These are phyloP conservation scores for Diplodus sargus DNA, from an alignment of 2,797 vertebrate genomes.

Conservation along the genomic window DNA sequence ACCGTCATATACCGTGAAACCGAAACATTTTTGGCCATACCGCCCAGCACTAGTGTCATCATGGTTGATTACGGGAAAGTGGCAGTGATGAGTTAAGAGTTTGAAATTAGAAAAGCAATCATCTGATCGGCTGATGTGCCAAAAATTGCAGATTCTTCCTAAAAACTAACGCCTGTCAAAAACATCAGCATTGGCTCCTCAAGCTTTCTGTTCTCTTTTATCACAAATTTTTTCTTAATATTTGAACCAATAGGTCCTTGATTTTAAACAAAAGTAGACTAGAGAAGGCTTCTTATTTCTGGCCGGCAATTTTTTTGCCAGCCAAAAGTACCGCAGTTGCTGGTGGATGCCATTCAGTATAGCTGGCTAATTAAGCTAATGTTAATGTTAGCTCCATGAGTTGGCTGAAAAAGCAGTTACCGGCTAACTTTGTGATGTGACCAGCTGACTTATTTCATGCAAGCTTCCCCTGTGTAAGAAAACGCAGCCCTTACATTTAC, in stretches of 20 bases:
- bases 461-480: no score
- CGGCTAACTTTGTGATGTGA: not conserved
- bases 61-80: slow-evolving; percentile 10
- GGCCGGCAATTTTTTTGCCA: not conserved
- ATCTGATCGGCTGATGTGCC: not conserved
- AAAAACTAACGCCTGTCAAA: not conserved
- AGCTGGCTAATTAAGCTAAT: no score
- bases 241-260: not conserved
- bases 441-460: not conserved
- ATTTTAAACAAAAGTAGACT: not conserved
- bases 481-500: no score
- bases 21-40: no score
- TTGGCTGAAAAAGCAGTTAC: not conserved
- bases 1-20: no score
- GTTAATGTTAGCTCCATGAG: no score
- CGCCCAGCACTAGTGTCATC: not conserved
- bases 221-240: no score
- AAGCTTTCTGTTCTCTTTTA: no score
- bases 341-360: not conserved
- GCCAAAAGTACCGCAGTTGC: not conserved
- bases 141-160: not conserved
- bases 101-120: not conserved
- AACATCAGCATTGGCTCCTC: not conserved
- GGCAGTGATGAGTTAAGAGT: not conserved
- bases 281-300: not conserved